phyloP scores from a whole-genome alignment of 2,888 invertebrate species.

The Trissolcus brochymenae region DNA sequence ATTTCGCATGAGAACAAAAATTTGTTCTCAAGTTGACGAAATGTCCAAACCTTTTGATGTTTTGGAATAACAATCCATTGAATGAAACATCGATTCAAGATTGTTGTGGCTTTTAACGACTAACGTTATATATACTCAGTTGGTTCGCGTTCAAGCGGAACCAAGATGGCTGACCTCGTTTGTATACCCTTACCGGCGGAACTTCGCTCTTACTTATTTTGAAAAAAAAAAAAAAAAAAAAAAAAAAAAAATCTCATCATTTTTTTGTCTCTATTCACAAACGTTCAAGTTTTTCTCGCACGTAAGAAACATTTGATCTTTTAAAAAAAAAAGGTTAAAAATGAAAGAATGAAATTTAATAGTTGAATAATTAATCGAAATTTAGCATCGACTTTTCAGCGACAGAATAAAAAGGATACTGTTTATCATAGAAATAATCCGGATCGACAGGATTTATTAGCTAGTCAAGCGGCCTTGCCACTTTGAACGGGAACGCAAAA shows the following conservation, averaged over 20 bases:
- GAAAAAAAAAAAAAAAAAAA: background rate
- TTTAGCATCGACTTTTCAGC: no score
- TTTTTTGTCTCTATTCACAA: no score
- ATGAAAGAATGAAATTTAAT: background rate
- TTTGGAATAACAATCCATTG: background rate
- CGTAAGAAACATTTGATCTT: no score
- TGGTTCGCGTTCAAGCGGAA: slow-evolving; percentile 67
- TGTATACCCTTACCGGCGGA: slow-evolving; percentile 56
- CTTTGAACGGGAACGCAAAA: slow-evolving; percentile 7
- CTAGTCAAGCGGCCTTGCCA: slow-evolving; percentile 8
- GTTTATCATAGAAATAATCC: slow-evolving; percentile 2
- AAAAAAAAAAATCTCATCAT: no score
- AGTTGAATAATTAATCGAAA: no score
- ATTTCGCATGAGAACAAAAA: background rate
- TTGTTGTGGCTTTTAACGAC: slow-evolving; percentile 66
- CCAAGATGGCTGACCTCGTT: slow-evolving; percentile 65
- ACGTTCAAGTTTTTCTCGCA: no score
- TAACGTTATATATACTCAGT: slow-evolving; percentile 61
- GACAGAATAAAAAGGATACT: no score
- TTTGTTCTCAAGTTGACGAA: background rate
- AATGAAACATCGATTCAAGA: slow-evolving; percentile 63
- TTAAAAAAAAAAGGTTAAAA: background rate
- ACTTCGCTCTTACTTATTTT: slow-evolving; percentile 54
- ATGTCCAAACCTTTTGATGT: background rate
- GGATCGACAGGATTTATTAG: slow-evolving; percentile 1